These are phyloP conservation scores for Montifringilla adamsi DNA, from an alignment of 2,113 vertebrate species.

Conservation along the genomic window DNA sequence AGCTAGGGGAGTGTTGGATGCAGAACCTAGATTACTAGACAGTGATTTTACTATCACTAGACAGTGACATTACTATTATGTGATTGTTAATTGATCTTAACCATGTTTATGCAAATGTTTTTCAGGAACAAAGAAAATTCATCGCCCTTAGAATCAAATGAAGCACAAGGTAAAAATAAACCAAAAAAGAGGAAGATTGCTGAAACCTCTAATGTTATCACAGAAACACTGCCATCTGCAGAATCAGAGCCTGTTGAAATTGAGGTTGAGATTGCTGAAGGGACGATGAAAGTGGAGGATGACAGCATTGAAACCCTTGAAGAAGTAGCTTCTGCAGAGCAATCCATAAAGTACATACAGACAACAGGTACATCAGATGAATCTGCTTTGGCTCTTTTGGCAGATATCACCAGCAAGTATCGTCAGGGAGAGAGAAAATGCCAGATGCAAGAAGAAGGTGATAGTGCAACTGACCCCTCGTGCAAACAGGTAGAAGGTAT, in stretches of 20 bases:
- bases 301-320: conserved; percentile 83
- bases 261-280: conserved; percentile 83
- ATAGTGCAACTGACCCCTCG: conserved; percentile 76
- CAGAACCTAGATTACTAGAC: neutral
- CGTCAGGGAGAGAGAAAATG: conserved; percentile 85
- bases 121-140: conserved; percentile 83
- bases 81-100: neutral
- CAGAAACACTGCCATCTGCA: conserved; percentile 5
- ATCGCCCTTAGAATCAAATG: conserved; percentile 64
- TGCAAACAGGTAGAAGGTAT: conserved; percentile 92
- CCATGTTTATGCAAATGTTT: neutral
- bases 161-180: conserved; percentile 71
- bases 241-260: conserved; percentile 17
- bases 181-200: conserved; percentile 14
- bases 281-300: conserved; percentile 81
- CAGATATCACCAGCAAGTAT: conserved; percentile 98
- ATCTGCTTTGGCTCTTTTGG: conserved; percentile 91
- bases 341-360: conserved; percentile 79
- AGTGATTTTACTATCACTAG: no score
- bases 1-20: neutral
- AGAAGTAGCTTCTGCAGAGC: conserved; percentile 75
- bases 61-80: neutral
- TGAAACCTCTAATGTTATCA: conserved; percentile 5
- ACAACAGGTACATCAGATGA: conserved; percentile 84
- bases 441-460: conserved; percentile 72